Percentiles rank a stretch among this genome's conserved stretches.
These are phyloP conservation scores for Petrocephalus microphthalmus DNA, from an alignment of 2,113 vertebrate genomes.

Conservation along the genomic window DNA sequence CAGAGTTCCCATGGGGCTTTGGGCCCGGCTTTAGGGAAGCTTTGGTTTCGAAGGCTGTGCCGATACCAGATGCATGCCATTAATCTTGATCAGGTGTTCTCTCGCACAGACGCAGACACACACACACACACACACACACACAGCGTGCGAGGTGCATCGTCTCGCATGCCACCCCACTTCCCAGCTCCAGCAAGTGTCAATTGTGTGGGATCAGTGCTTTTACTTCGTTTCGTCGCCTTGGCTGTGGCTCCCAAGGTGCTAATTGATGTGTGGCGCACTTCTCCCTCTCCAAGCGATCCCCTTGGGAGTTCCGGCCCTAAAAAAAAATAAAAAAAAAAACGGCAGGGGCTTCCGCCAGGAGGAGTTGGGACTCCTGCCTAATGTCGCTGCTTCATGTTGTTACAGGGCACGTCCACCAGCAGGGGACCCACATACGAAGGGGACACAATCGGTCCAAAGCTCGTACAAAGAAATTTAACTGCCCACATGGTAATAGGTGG, in stretches of 20 bases:
- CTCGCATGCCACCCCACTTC: background rate
- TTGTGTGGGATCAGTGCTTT: background rate
- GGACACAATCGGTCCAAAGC: constrained; percentile 24
- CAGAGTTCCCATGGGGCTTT: background rate
- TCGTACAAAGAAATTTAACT: background rate
- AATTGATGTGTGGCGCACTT: constrained; percentile 33
- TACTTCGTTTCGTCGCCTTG: constrained; percentile 26
- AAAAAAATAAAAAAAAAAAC: too few relatives aligned
- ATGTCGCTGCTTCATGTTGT: constrained; percentile 33
- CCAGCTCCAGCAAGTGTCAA: background rate
- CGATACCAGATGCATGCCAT: background rate
- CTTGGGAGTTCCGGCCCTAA: background rate
- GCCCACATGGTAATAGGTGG: background rate
- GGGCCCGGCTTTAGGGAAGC: background rate
- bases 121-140: background rate
- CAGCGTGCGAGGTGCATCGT: background rate
- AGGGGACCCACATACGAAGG: constrained; percentile 47
- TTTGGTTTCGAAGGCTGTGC: background rate
- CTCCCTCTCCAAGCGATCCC: constrained; percentile 21
- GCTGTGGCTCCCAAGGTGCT: constrained; percentile 29
- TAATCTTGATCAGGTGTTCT: background rate
- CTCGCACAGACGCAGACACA: background rate
- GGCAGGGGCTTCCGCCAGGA: constrained; percentile 17
- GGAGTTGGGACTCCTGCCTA: constrained; percentile 36
- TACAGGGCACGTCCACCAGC: constrained; percentile 36